Evolutionary conservation across 2,113 vertebrate species (phyloP), one percentile per base, ranked within the genome.

Genomic region (Odobenus rosmarus): DNA sequence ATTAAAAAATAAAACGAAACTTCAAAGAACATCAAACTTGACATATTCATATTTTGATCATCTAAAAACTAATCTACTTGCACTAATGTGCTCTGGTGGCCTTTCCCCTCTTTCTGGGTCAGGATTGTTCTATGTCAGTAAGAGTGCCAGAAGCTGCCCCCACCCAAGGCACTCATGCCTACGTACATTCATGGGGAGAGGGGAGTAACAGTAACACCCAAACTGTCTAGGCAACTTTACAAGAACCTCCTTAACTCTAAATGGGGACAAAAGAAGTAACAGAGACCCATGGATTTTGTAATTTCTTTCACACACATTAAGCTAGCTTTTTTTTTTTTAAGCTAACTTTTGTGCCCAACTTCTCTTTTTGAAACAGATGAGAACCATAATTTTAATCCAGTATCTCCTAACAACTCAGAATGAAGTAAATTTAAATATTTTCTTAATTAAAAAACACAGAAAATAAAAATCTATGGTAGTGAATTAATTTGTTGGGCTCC

Each of bases 11-110:
- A 53, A 82, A 69, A 90, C 18, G 16, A 46, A 76, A 71, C 69
- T 57, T 94, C 39, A 95, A 67, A 84, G 46, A 90, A 82, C 53
- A 94, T 49, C 91, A 93, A 87, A 59, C 33, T 18, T 64, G 33
- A 88, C 53, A 81, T 53, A 87, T 23, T n/a, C 51, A 90, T 49
- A 80, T 53, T 88, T 33, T 88, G 19, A 71, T 67, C 62, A 64
- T 81, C 53, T 79, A 5, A 93, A 61, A 87, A 90, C 23, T 14
- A 62, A 81, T 11, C 67, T 51, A 19, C 31, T 82, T 28, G 14
- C 51, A 55, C 23, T n/a, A 83, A 74, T 2, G n/a, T 57, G 42
- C 5, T 69, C 46, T 67, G 28, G 18, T 53, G 23, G 21, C 8
- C 7, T 13, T 49, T 7, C 16, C 23, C 19, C 3, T 0, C 18